phyloP scores from a whole-genome alignment of 1,140 invertebrate species.

The Achatina immaculata region DNA sequence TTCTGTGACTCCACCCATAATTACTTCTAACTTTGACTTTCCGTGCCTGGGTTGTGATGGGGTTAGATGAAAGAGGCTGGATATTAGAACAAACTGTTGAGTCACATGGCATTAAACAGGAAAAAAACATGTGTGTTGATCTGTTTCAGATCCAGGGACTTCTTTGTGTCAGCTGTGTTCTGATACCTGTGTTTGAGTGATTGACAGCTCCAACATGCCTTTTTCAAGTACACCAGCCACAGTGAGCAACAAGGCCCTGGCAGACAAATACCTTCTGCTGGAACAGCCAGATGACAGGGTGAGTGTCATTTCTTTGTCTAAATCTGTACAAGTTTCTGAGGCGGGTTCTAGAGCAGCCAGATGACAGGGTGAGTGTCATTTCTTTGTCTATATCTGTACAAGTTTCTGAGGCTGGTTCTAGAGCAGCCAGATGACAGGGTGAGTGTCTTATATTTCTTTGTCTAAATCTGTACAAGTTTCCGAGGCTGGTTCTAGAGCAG shows the following conservation, averaged over 20 bases:
- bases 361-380: background rate
- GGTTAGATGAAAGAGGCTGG: too few species aligned
- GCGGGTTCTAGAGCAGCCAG: background rate
- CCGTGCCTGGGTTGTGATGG: too few species aligned
- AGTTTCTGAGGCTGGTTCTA: background rate
- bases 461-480: background rate
- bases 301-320: background rate
- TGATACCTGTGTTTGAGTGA: too few species aligned
- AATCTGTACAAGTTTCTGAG: background rate
- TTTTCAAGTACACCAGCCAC: background rate
- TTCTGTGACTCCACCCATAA: too few species aligned
- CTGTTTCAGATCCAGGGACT: too few species aligned
- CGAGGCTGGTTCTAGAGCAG: background rate
- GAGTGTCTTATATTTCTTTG: background rate
- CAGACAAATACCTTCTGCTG: conserved; percentile 81
- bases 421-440: background rate
- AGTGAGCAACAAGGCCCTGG: conserved; percentile 77
- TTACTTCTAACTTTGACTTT: too few species aligned
- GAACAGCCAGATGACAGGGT: conserved; percentile 78
- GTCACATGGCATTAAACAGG: too few species aligned
- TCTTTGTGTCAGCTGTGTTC: too few species aligned
- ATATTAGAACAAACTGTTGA: too few species aligned
- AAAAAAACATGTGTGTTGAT: too few species aligned
- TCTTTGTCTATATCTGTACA: background rate
- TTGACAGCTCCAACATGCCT: conserved; percentile 76